These are phyloP conservation scores for Shinisaurus crocodilurus DNA, from an alignment of 2,113 vertebrate species.

Conservation along the genomic window DNA sequence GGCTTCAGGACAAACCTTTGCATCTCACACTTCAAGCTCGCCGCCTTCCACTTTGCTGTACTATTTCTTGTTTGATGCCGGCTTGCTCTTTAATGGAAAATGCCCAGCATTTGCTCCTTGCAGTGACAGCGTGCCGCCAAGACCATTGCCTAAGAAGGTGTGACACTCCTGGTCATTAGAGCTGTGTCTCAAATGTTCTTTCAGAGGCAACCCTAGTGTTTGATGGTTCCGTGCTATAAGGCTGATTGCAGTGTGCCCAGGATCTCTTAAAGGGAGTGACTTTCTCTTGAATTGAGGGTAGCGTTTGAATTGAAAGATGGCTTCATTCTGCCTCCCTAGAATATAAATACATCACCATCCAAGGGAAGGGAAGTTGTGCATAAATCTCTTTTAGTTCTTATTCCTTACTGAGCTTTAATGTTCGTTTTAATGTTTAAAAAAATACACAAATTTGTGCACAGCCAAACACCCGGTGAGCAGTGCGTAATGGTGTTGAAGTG, in stretches of 20 bases:
- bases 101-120: rapidly evolving
- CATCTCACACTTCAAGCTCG: background rate
- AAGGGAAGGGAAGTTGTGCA: background rate
- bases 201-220: background rate
- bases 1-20: slow-evolving; percentile 9
- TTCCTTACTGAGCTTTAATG: background rate
- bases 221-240: background rate
- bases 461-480: background rate
- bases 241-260: background rate
- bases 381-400: background rate
- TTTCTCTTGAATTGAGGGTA: background rate
- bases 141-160: rapidly evolving
- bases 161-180: background rate
- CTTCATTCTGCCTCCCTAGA: background rate
- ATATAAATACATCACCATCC: background rate
- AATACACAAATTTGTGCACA: background rate
- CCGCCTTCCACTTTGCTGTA: background rate
- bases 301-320: background rate
- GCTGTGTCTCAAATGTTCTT: background rate
- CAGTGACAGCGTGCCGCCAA: background rate
- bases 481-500: rapidly evolving
- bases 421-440: background rate
- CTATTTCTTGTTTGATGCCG: slow-evolving; percentile 3
- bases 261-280: slow-evolving; percentile 1
- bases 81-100: background rate